phyloP scores from a whole-genome alignment of 30 jellyfish, hydroid and myxozoan species.

The Aurelia aurita complex sp. Pacific region DNA sequence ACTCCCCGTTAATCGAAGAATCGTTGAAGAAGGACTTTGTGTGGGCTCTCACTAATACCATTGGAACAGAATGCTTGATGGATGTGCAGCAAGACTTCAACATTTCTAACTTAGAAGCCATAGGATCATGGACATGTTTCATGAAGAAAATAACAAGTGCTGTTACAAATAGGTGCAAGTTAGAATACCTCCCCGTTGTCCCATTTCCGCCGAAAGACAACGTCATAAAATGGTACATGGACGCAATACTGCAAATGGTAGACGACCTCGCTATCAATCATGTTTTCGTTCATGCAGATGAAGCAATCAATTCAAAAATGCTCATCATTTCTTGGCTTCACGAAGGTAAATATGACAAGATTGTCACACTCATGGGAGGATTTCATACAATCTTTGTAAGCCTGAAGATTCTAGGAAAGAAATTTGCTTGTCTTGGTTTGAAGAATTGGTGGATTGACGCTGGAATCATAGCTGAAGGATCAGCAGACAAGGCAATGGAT shows the following conservation, averaged over 20 bases:
- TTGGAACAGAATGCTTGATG: slow-evolving; percentile 17
- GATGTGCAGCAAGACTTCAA: slow-evolving; percentile 16
- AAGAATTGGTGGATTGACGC: no score
- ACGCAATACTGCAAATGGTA: slow-evolving; percentile 12
- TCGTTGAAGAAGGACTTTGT: slow-evolving; percentile 24
- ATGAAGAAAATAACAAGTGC: not conserved
- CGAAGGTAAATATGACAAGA: slow-evolving; percentile 28
- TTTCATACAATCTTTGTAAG: slow-evolving; percentile 32
- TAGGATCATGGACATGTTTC: no score
- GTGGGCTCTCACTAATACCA: slow-evolving; percentile 8
- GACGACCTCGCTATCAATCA: slow-evolving; percentile 1
- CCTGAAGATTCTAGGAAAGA: not conserved
- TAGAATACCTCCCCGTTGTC: slow-evolving; percentile 55
- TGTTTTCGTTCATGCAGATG: no score
- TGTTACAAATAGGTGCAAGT: slow-evolving; percentile 27
- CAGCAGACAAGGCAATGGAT: no score
- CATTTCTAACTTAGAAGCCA: no score
- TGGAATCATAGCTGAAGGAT: no score
- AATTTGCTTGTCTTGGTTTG: no score
- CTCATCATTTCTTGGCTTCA: slow-evolving; percentile 33
- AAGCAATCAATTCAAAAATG: not conserved
- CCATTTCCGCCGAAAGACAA: slow-evolving; percentile 36
- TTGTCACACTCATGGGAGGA: slow-evolving; percentile 41
- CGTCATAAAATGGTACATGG: slow-evolving; percentile 21
- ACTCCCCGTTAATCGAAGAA: slow-evolving; percentile 7